Conservation (phyloP, 2,797 vertebrate genomes). For the Trichosurus vulpecula region DNA sequence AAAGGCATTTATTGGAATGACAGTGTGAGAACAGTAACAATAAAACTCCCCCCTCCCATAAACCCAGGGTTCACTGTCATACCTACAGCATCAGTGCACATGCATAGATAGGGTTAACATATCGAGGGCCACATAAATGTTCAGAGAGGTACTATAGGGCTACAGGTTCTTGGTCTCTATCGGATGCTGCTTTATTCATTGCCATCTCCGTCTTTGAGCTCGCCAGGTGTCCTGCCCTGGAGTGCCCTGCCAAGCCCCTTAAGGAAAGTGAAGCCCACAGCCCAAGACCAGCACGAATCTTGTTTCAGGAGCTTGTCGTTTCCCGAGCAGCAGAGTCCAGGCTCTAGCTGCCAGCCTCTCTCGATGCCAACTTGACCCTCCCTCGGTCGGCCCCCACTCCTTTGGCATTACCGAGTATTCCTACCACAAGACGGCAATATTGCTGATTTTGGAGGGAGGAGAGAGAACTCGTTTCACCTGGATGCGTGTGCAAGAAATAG, state of each 20-base stretch:
- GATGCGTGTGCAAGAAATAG: too few species aligned
- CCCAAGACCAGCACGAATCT: neutral
- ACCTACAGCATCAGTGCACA: too few species aligned
- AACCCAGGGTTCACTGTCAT: too few species aligned
- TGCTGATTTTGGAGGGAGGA: too few species aligned
- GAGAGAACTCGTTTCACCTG: too few species aligned
- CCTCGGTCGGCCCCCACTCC: neutral
- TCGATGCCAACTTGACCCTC: too few species aligned
- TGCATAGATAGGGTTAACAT: neutral
- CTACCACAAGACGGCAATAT: neutral
- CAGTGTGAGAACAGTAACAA: too few species aligned
- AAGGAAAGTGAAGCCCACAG: neutral
- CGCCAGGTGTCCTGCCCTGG: accelerated
- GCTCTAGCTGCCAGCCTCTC: too few species aligned
- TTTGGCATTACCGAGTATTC: neutral
- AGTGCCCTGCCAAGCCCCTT: neutral
- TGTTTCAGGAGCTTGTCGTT: too few species aligned
- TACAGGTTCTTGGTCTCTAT: neutral
- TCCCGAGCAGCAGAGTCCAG: too few species aligned
- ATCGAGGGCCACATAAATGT: neutral
- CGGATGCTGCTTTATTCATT: neutral
- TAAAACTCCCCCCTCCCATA: too few species aligned
- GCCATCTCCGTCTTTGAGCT: neutral
- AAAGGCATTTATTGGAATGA: too few species aligned
- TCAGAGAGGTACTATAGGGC: neutral